Evolutionary conservation across 2,113 vertebrate genomes (phyloP), one percentile per base, ranked within the genome.

Genomic region (Sceloporus tristichus): DNA sequence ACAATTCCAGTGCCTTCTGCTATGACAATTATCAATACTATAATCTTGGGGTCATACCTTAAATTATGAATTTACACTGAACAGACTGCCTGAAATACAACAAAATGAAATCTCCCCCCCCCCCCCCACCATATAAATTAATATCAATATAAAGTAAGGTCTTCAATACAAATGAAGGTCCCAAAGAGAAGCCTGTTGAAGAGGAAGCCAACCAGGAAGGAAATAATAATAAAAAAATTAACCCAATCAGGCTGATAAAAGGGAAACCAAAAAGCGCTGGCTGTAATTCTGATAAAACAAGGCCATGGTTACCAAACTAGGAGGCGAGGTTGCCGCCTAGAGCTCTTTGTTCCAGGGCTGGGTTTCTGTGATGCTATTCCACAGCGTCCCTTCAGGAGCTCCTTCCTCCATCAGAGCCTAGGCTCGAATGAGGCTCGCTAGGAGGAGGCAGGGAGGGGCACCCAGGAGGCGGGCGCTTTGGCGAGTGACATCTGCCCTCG

Each of bases 401-500:
- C 25, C 65, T 38, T 0, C 82, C 40, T 5, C 25, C 53, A 34
- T 85, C 1, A 0, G 0, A 29, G 2, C 79, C 89, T 38, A 0
- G 73, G 89, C 34, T 86, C 73, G 75, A 95, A 82, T 91, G 86
- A 40, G 2, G 40, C 75, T 0, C 2, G 2, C 74, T 9, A 1
- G 56, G 79, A 65, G 76, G 42, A 38, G 8, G n/a, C 88, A 0
- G 77, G n/a, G 56, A 86, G 91, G 89, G 91, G 82, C 94, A 88
- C 87, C 25, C 79, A 56, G 79, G 4, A 59, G 95, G 94, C 88
- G 90, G 92, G 59, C 54, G 0, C 0, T 75, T 29, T 7, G 0
- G 0, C 0, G 85, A 94, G 2, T 78, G 92, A 79, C 85, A 90
- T 0, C 0, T 0, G 0, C 0, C 0, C 0, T 0, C 3, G 3